Evolutionary conservation across 2,113 vertebrate species (phyloP).

Genomic region (Saccopteryx bilineata): DNA sequence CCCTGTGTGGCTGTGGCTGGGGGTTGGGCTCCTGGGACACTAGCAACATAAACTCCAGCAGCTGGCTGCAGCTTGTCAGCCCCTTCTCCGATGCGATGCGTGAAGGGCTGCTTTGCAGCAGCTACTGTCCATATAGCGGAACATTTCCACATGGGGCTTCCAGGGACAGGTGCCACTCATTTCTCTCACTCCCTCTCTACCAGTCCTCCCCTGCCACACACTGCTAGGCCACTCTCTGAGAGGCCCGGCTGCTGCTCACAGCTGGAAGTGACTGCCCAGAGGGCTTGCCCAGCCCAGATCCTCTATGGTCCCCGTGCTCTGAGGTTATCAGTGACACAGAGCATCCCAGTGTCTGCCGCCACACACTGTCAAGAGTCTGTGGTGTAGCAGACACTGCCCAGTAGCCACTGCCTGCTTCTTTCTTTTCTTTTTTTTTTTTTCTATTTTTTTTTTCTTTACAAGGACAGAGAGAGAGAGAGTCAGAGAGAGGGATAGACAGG

Average conservation of each 20-base stretch:
- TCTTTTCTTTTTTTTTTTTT: neutral
- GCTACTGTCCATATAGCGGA: rapidly evolving
- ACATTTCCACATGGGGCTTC: neutral
- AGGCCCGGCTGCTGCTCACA: neutral
- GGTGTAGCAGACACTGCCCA: rapidly evolving
- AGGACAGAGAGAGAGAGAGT: no score
- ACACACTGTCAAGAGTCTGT: neutral
- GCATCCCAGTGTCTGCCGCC: no score
- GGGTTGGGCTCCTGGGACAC: rapidly evolving
- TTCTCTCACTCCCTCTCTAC: neutral
- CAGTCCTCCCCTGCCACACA: neutral
- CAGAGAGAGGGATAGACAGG: no score
- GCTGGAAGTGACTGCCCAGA: neutral
- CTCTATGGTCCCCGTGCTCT: rapidly evolving
- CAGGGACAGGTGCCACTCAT: neutral
- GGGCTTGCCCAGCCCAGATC: neutral
- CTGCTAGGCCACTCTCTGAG: neutral
- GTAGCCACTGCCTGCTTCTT: neutral
- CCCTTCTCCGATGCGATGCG: neutral
- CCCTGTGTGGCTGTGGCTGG: neutral
- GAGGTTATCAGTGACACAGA: neutral
- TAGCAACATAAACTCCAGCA: neutral
- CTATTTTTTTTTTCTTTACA: no score
- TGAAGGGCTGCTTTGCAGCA: no score
- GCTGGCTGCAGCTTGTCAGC: rapidly evolving